These are phyloP conservation scores for Stomatorhinus walkeri DNA, from an alignment of 2,797 vertebrate genomes.

Conservation along the genomic window DNA sequence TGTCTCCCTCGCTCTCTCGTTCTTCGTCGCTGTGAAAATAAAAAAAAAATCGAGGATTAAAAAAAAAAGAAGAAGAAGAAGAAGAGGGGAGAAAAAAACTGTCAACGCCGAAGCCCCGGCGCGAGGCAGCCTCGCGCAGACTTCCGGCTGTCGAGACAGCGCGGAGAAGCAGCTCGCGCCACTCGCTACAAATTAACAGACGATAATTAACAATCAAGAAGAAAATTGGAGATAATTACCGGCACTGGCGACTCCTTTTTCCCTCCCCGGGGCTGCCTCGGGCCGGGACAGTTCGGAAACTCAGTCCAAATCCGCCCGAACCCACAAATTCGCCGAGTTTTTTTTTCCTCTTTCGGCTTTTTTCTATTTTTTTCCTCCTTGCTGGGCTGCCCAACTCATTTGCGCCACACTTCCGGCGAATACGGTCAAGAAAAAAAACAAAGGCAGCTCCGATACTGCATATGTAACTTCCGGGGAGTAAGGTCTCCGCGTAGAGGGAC, in stretches of 20 bases:
- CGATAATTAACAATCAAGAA: slow-evolving; percentile 40
- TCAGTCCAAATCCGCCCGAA: slow-evolving; percentile 40
- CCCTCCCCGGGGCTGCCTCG: slow-evolving; percentile 41
- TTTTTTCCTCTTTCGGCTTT: slow-evolving; percentile 43
- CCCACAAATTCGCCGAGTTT: slow-evolving; percentile 45
- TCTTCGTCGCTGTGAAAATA: slow-evolving; percentile 45
- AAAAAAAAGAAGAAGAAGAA: slow-evolving; percentile 41
- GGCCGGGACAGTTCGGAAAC: slow-evolving; percentile 34
- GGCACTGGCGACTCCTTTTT: slow-evolving; percentile 41
- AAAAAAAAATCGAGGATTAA: slow-evolving; percentile 38
- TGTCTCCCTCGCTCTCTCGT: slow-evolving; percentile 22
- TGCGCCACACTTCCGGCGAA: slow-evolving; percentile 66
- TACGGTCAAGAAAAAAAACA: slow-evolving; percentile 55
- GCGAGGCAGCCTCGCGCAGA: slow-evolving; percentile 52
- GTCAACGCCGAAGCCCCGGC: slow-evolving; percentile 27
- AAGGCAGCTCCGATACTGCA: slow-evolving; percentile 34
- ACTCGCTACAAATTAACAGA: slow-evolving; percentile 48
- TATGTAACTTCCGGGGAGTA: slow-evolving; percentile 54
- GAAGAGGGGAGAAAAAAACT: slow-evolving; percentile 25
- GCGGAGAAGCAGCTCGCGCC: slow-evolving; percentile 45
- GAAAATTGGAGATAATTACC: slow-evolving; percentile 54
- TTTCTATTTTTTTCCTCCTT: slow-evolving; percentile 49
- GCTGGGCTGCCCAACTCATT: slow-evolving; percentile 53
- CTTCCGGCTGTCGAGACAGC: slow-evolving; percentile 65
- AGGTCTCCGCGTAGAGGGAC: slow-evolving; percentile 7